Percentiles rank a stretch among this genome's conserved stretches.
Evolutionary conservation across 2,888 invertebrate genomes (phyloP).

Genomic region (Perithous albicinctus): DNA sequence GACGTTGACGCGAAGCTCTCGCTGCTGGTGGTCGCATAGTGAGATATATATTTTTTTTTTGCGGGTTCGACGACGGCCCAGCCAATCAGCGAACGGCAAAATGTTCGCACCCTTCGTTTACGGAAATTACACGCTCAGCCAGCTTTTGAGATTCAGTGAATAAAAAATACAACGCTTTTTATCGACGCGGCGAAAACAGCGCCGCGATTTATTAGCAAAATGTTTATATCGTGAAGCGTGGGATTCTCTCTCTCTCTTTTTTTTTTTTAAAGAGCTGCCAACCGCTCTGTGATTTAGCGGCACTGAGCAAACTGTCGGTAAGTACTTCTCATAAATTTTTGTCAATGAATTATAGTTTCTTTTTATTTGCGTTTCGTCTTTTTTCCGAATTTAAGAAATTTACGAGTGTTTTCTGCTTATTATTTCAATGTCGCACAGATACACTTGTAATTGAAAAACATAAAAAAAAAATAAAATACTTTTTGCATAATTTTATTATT

Average conservation of each 20-base stretch:
- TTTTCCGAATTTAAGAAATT: not conserved
- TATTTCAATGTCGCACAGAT: not conserved
- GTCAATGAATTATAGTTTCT: not conserved
- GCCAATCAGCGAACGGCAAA: not conserved
- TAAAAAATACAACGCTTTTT: not conserved
- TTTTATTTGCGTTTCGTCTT: no score
- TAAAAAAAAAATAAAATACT: no score
- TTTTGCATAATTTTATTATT: not conserved
- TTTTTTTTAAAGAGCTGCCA: not conserved
- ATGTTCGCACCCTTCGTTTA: conserved; percentile 13
- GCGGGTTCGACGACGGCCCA: not conserved
- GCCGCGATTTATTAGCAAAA: not conserved
- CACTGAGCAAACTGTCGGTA: not conserved
- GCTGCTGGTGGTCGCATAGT: not conserved
- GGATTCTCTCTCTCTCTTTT: not conserved
- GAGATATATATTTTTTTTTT: no score
- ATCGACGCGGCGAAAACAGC: not conserved
- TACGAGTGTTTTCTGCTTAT: not conserved
- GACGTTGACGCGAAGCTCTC: conserved; percentile 18
- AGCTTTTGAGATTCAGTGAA: not conserved
- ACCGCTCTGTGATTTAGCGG: not conserved
- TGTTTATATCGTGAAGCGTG: not conserved
- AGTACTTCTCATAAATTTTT: not conserved
- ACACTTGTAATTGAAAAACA: not conserved
- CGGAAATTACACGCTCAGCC: not conserved